Percentiles rank a stretch among this genome's conserved stretches.
Conservation (phyloP, 2,797 vertebrate genomes). For the Buceros bicornis region DNA sequence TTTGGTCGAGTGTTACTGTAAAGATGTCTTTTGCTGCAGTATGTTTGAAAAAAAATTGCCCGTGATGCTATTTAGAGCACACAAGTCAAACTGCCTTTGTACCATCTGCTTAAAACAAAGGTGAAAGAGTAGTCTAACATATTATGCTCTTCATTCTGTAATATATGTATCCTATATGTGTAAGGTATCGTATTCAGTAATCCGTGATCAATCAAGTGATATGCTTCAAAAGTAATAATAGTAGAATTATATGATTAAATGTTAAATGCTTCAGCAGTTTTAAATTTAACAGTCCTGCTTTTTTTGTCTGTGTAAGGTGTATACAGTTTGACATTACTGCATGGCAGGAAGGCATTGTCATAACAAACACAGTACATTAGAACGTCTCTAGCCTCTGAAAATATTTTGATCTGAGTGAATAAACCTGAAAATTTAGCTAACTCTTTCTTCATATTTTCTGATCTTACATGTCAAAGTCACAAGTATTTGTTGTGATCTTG, state of each 20-base stretch:
- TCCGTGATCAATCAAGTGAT: background rate
- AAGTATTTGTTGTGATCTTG: constrained; percentile 77
- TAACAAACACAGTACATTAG: constrained; percentile 5
- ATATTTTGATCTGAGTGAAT: constrained; percentile 29
- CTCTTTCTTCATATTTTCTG: constrained; percentile 58
- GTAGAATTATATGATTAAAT: background rate
- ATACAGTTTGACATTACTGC: background rate
- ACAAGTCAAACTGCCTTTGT: background rate
- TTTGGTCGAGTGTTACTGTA: constrained; percentile 42
- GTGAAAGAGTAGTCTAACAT: background rate
- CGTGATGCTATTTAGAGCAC: background rate
- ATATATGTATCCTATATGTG: too few relatives aligned
- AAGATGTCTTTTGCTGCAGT: background rate
- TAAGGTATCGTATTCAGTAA: background rate
- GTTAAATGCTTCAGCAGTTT: background rate
- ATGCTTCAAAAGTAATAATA: background rate
- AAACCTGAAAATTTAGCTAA: constrained; percentile 37
- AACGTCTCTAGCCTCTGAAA: constrained; percentile 7
- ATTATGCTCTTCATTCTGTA: background rate
- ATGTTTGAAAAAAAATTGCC: background rate
- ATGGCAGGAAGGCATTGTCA: background rate
- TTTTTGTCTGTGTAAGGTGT: background rate
- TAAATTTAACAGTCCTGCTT: background rate
- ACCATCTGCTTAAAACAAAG: background rate
- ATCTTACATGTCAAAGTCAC: constrained; percentile 63